Evolutionary conservation across 2,113 vertebrate genomes (phyloP).

Genomic region (Carassius gibelio): DNA sequence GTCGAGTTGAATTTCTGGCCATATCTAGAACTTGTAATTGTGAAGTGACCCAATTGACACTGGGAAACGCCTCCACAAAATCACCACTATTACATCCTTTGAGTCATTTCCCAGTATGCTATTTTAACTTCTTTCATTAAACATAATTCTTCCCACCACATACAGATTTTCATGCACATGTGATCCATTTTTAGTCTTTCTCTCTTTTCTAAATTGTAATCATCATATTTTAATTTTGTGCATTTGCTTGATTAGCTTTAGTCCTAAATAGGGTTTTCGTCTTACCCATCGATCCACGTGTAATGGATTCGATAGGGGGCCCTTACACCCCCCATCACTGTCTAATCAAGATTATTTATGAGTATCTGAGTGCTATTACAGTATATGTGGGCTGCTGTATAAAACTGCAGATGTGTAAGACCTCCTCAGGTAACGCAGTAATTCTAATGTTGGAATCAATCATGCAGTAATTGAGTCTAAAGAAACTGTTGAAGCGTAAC

Average conservation of each 20-base stretch:
- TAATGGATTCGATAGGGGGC: constrained; percentile 56
- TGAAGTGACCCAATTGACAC: neutral
- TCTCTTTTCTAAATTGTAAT: constrained; percentile 42
- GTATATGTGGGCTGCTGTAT: constrained; percentile 60
- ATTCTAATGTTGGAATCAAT: constrained; percentile 37
- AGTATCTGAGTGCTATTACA: constrained; percentile 60
- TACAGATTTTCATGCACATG: constrained; percentile 45
- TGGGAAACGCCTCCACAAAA: neutral
- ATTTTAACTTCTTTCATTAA: constrained; percentile 22
- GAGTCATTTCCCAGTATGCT: constrained; percentile 15
- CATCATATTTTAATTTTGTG: constrained; percentile 50
- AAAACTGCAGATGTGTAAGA: constrained; percentile 55
- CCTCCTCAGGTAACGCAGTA: constrained; percentile 38
- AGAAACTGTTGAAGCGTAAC: constrained; percentile 17
- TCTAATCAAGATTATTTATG: constrained; percentile 70
- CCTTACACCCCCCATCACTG: constrained; percentile 46
- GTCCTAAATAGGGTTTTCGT: constrained; percentile 50
- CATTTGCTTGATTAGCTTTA: constrained; percentile 50
- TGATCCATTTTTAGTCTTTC: constrained; percentile 18
- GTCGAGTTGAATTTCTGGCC: neutral
- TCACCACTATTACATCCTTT: neutral
- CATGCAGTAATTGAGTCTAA: constrained; percentile 15
- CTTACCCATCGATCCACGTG: constrained; percentile 53
- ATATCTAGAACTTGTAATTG: neutral
- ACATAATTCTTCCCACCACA: constrained; percentile 36